Percentiles rank a stretch among this genome's conserved stretches.
phyloP scores from a whole-genome alignment of 2,888 invertebrate species.

The Morpho helenor region DNA sequence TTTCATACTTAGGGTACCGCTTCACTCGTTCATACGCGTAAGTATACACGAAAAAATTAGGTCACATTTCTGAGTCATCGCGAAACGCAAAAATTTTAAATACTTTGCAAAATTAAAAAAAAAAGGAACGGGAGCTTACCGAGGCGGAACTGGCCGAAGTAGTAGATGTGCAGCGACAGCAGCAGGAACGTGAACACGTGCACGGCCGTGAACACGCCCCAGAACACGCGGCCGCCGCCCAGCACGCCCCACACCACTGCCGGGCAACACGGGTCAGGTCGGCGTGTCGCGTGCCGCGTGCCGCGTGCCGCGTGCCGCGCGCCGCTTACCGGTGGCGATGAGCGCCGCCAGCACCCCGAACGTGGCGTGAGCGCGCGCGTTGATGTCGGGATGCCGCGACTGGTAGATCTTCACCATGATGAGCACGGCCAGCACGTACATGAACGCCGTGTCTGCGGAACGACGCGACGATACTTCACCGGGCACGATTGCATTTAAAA shows the following conservation, averaged over 20 bases:
- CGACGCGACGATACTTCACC: too few relatives aligned
- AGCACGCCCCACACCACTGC: constrained; percentile 85
- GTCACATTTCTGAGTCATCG: too few relatives aligned
- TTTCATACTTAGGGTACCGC: too few relatives aligned
- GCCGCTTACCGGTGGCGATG: constrained; percentile 79
- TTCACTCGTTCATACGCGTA: too few relatives aligned
- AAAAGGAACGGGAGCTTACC: constrained; percentile 53
- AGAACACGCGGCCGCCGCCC: constrained; percentile 83
- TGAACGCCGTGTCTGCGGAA: constrained; percentile 90
- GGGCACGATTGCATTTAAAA: too few relatives aligned
- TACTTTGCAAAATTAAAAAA: too few relatives aligned
- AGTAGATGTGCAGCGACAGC: constrained; percentile 86
- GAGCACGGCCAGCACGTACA: constrained; percentile 94
- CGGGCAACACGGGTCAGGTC: too few relatives aligned
- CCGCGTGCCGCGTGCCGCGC: too few relatives aligned
- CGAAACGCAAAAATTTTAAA: too few relatives aligned
- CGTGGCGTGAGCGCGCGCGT: constrained; percentile 90
- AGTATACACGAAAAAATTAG: too few relatives aligned
- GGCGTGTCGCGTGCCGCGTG: too few relatives aligned
- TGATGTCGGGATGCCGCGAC: constrained; percentile 93
- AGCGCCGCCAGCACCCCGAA: constrained; percentile 88
- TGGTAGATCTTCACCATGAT: constrained; percentile 95
- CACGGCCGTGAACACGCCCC: constrained; percentile 86
- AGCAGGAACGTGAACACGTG: constrained; percentile 84
- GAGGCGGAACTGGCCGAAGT: constrained; percentile 87